Base-by-base conservation (phyloP, 2,797 vertebrate genomes). In the Oryzias sinensis region DNA sequence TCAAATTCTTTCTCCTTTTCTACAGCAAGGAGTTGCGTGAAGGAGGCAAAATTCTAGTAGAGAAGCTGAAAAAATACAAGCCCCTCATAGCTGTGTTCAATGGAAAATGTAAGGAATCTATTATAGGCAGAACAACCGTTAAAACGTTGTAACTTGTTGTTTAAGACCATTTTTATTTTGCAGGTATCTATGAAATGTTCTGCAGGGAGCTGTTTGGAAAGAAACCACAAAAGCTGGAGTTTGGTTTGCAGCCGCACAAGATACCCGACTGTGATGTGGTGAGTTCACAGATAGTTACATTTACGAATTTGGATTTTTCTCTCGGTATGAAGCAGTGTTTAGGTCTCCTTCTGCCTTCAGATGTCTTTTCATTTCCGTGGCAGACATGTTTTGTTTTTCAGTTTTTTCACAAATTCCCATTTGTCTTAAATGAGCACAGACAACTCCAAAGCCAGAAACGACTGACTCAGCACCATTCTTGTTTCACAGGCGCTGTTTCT, bases 141-240 rank as follows among this genome's bases (percentile, higher is more conserved):
- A 6, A 37, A 37, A 11, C 9, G 33, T 37, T 37, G 9, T 37
- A 11, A 37, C 33, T 13, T 11, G 33, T 3, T 37, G 33, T 37
- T 37, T 4, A 37, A 37, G 27, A 27, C 1, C 1, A 27, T 27
- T 27, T 17, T 61, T 22, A 43, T 5, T 24, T 17, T 4, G 33
- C 56, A 99, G 97, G 97, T 85, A 99, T 99, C 87, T 99, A 97
- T 90, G 97, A 99, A 90, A 98, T 99, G 92, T 99, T 99, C 92
- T 98, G 97, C 89, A 94, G 93, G 89, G 97, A 99, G 80, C 81
- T 99, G 80, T 99, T 98, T 91, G 97, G 97, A 64, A 93, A 98
- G 81, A 98, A 94, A 81, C 93, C 97, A 66, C 94, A 96, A 87
- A 95, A 92, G 2, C 90, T 99, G 57, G 92, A 96, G n/a, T 99